Base-by-base conservation (phyloP, 2,888 invertebrate genomes). In the Pachymerium ferrugineum region DNA sequence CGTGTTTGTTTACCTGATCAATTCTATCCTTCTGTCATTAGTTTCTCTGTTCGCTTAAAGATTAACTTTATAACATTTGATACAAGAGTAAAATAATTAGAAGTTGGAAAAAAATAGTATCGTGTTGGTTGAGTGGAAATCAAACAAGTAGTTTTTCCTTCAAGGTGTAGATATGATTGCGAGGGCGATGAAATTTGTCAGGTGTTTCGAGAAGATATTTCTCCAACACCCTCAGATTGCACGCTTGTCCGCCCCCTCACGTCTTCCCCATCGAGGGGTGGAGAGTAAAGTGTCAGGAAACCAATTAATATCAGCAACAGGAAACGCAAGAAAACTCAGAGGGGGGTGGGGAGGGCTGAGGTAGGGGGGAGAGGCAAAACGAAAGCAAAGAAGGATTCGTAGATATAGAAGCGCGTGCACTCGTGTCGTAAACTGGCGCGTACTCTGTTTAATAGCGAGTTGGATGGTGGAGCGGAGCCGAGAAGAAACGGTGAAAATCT, bases 181-280 rank as follows among this genome's bases (percentile, higher is more conserved):
- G 47, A 14, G 47, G 47, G 47, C 47, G 47, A 47, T 47, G 47
- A 47, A 47, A 47, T 47, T 47, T 47, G 47, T 47, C 47, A 47
- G 47, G 47, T 47, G 47, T 47, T 47, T 47, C 47, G 4, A 3
- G 16, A 16, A 47, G 47, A 47, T 47, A 22, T 38, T 38, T 38
- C 47, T 47, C 47, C 47, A 47, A 14, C 47, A n/a, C 47, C 47
- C 47, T 47, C 22, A 47, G 47, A 47, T 47, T 47, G 47, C 47
- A 47, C 47, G 47, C 47, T 47, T 47, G 47, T 47, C 47, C 47
- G 47, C 47, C 47, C 47, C 47, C 47, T 47, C 47, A 47, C 47
- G 47, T 47, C 47, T 47, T 47, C n/a, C 47, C 47, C 47, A 22
- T n/a, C 47, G 47, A 47, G 47, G 47, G 47, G 47, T 47, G 47